Conservation (phyloP, 2,113 vertebrate genomes). For the Otus sunia region DNA sequence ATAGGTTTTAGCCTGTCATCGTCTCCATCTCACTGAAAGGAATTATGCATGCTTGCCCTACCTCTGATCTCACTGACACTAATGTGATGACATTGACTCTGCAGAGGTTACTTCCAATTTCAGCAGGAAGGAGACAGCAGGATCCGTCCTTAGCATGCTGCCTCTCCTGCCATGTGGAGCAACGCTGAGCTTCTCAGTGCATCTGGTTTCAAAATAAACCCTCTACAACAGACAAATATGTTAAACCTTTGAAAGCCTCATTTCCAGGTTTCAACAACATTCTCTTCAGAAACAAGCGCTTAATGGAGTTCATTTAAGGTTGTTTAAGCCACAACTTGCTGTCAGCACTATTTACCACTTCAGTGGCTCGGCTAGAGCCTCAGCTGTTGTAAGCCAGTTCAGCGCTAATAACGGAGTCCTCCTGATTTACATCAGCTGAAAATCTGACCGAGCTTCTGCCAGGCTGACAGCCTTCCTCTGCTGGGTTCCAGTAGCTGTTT, state of each 20-base stretch:
- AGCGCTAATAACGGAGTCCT: slow-evolving; percentile 32
- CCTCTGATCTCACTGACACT: not conserved
- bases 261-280: slow-evolving; percentile 70
- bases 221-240: slow-evolving; percentile 54
- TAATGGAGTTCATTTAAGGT: slow-evolving; percentile 69
- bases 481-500: slow-evolving; percentile 63
- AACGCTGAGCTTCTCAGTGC: not conserved
- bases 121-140: not conserved
- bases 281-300: slow-evolving; percentile 57
- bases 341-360: slow-evolving; percentile 70
- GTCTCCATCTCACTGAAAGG: not conserved
- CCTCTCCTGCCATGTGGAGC: slow-evolving; percentile 37
- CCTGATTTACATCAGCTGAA: slow-evolving; percentile 69
- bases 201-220: slow-evolving; percentile 63
- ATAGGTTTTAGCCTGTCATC: slow-evolving; percentile 54
- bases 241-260: slow-evolving; percentile 62
- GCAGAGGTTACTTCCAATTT: not conserved
- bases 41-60: not conserved
- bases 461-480: slow-evolving; percentile 63
- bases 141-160: not conserved
- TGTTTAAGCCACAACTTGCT: slow-evolving; percentile 66
- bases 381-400: slow-evolving; percentile 54
- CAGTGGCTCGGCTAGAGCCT: slow-evolving; percentile 60
- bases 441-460: slow-evolving; percentile 51
- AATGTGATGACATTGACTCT: slow-evolving; percentile 22